Base-by-base conservation (phyloP, 2,888 invertebrate species). In the Theretra japonica region DNA sequence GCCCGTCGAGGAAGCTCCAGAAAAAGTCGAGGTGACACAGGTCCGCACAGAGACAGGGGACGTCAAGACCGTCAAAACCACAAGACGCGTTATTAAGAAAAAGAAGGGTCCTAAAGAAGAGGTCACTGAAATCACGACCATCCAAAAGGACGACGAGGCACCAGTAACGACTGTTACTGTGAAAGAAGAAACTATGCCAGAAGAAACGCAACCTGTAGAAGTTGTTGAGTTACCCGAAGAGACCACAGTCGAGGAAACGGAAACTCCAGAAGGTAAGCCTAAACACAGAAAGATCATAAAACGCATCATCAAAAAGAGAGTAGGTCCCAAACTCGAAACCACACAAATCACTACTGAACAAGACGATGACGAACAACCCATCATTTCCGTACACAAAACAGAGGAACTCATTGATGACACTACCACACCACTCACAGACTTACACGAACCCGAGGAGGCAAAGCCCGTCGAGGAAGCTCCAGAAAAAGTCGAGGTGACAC, bases 331-430 rank as follows among this genome's bases (percentile, higher is more conserved):
- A 21, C 23, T 76, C 4, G 75, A 78, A 73, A 79, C 78, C 0
- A 80, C 78, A 30, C 60, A 77, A 70, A 77, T 77, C 23, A 90
- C 89, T 76, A 88, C 84, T 81, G 80, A 87, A 79, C 76, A 91
- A 41, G 70, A 69, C 41, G 77, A 77, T 25, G 71, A 78, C 68
- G 21, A 72, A 41, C 62, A 72, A 74, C 78, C 78, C 0, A 70
- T 73, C 0, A 33, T 74, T 1, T 68, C 76, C 11, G 59, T 77
- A 68, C 81, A 86, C 77, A 86, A 86, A 53, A 75, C 78, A 62
- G 77, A 79, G 8, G 77, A 80, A 71, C 75, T 74, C 21, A 76
- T 74, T 28, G 73, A 80, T 25, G 79, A 80, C 71, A 72, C 76
- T 0, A 74, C 76, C 4, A 77, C 79, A 71, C 75, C 41, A 41